phyloP scores from a whole-genome alignment of 2,797 vertebrate species.

The Falco biarmicus region DNA sequence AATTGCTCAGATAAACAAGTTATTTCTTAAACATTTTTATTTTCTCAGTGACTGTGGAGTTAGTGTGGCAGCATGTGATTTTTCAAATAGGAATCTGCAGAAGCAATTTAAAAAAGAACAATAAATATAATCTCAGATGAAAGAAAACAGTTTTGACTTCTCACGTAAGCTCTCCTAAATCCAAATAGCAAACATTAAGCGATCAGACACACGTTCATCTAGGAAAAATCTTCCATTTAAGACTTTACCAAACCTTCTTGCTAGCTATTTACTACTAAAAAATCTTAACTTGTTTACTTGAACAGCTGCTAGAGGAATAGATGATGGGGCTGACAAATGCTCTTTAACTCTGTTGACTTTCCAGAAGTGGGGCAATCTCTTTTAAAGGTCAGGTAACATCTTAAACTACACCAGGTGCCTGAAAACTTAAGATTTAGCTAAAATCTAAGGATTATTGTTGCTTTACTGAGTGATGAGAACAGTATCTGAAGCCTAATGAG shows the following conservation, averaged over 20 bases:
- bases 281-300: not conserved
- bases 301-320: not conserved
- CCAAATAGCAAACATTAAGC: not conserved
- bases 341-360: not conserved
- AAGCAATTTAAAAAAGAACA: not conserved
- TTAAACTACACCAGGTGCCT: not conserved
- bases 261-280: not conserved
- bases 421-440: not conserved
- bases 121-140: not conserved
- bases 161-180: not conserved
- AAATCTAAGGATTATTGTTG: not conserved
- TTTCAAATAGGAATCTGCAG: not conserved
- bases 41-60: not conserved
- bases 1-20: not conserved
- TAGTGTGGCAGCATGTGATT: not conserved
- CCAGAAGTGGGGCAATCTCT: not conserved
- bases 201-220: not conserved
- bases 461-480: not conserved
- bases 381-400: not conserved
- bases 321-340: not conserved
- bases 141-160: not conserved
- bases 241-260: not conserved
- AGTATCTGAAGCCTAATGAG: not conserved
- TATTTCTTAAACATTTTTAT: not conserved
- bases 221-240: not conserved